Base-by-base conservation (phyloP, 1,140 invertebrate genomes). In the Heliconius nattereri region DNA sequence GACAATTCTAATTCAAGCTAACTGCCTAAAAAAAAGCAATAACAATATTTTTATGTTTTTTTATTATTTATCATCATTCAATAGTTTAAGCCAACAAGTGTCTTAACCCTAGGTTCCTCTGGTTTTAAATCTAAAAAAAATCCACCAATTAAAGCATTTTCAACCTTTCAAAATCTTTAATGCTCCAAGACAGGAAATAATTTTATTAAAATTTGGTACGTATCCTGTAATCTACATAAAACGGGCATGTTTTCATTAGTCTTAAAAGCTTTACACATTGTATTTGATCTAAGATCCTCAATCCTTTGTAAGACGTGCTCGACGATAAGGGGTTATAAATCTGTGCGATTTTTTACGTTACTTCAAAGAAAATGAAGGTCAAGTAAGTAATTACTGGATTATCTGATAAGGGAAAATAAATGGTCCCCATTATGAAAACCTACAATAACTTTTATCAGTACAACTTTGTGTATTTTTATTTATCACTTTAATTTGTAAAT, bases 271-370 rank as follows among this genome's bases (percentile, higher is more conserved):
- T 72, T 37, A 72, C 32, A 35, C 71, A 40, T 72, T 66, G 60
- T 66, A 16, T 66, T 66, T 29, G 26, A 66, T 71, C 71, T 72
- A 37, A 78, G 40, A 49, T 57, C 5, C 60, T n/a, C 29, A 78
- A 78, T 16, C 71, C 35, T n/a, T 72, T 72, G 71, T 72, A 72
- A 71, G 26, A 40, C 71, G 71, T 20, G 0, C 71, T 40, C 20
- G 71, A 45, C 71, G 76, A 78, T 78, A 78, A 78, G 76, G 40
- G 32, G 52, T 72, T 72, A 78, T 78, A 72, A 72, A 78, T 78
- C 76, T 78, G 29, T 72, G n/a, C 32, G 57, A 78, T 78, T 78
- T 72, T 72, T 78, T 78, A 72, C 71, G 7, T 70, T 20, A 78
- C 52, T 77, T 71, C 71, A 78, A 78, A 72, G 76, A 57, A 77